Evolutionary conservation across 2,113 vertebrate genomes (phyloP).

Genomic region (Scolopax mira): DNA sequence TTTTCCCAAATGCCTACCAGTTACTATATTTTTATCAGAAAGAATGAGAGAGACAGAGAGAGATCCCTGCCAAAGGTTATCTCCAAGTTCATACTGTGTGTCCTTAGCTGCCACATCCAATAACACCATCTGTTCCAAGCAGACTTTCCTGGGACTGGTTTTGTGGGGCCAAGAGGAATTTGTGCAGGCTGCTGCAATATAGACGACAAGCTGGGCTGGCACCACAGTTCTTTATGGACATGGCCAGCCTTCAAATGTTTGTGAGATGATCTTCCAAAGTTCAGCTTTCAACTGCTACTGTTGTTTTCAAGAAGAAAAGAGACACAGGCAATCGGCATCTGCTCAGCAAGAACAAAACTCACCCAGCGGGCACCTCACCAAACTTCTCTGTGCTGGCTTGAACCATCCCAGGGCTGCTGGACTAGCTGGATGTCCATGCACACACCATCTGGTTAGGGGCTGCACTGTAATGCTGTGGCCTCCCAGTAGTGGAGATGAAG

Average conservation of each 20-base stretch:
- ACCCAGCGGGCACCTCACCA: neutral
- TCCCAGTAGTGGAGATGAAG: neutral
- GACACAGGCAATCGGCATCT: neutral
- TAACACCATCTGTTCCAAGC: neutral
- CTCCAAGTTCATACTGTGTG: conserved; percentile 47
- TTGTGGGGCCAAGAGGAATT: neutral
- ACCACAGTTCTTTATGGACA: neutral
- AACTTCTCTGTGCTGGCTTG: neutral
- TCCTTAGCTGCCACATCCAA: conserved; percentile 15
- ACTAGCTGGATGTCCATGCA: neutral
- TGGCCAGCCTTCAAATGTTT: neutral
- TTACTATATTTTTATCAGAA: conserved; percentile 57
- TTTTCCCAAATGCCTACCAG: conserved; percentile 49
- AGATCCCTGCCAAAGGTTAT: conserved; percentile 61
- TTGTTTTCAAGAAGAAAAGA: neutral
- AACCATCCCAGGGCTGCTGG: neutral
- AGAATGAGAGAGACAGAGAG: conserved; percentile 29
- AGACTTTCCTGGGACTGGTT: neutral
- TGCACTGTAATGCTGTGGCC: neutral
- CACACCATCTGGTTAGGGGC: fast-evolving
- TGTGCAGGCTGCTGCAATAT: neutral
- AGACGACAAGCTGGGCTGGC: neutral
- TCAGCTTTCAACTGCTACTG: neutral
- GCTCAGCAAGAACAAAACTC: neutral
- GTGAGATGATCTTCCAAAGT: neutral